Evolutionary conservation across 2,888 invertebrate genomes (phyloP).

Genomic region (Lasioglossum oenotherae): DNA sequence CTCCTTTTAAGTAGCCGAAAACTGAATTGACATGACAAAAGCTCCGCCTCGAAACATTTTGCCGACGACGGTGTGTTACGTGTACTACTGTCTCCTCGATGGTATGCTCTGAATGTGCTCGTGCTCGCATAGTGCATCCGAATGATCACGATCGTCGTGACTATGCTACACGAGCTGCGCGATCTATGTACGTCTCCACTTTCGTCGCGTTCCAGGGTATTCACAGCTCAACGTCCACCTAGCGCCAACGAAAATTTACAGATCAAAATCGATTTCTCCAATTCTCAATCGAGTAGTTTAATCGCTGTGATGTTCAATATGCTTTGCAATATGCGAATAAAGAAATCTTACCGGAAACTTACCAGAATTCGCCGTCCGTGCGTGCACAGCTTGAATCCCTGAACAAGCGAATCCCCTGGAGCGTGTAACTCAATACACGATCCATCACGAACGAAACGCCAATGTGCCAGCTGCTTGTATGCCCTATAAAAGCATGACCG

Average conservation of each 20-base stretch:
- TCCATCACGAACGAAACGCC: constrained; percentile 59
- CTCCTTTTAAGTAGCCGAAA: neutral
- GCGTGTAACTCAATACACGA: constrained; percentile 55
- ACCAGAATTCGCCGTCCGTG: neutral
- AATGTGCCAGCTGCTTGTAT: constrained; percentile 84
- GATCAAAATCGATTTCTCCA: neutral
- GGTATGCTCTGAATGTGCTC: constrained; percentile 72
- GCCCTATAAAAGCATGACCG: constrained; percentile 79
- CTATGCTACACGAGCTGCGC: constrained; percentile 68
- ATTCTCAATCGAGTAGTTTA: neutral
- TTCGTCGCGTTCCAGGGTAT: constrained; percentile 48
- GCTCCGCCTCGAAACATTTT: neutral
- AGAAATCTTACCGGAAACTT: neutral
- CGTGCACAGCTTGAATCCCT: neutral
- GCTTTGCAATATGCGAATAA: neutral
- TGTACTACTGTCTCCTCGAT: constrained; percentile 61
- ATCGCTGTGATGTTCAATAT: fast-evolving
- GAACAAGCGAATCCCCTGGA: constrained; percentile 51
- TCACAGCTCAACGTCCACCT: neutral
- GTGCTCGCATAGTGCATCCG: constrained; percentile 73
- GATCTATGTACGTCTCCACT: constrained; percentile 42
- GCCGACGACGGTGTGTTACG: constrained; percentile 13
- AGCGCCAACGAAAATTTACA: neutral
- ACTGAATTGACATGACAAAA: neutral
- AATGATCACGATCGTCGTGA: constrained; percentile 68